Evolutionary conservation across 2,797 vertebrate genomes (phyloP).

Genomic region (Distichodus sexfasciatus): DNA sequence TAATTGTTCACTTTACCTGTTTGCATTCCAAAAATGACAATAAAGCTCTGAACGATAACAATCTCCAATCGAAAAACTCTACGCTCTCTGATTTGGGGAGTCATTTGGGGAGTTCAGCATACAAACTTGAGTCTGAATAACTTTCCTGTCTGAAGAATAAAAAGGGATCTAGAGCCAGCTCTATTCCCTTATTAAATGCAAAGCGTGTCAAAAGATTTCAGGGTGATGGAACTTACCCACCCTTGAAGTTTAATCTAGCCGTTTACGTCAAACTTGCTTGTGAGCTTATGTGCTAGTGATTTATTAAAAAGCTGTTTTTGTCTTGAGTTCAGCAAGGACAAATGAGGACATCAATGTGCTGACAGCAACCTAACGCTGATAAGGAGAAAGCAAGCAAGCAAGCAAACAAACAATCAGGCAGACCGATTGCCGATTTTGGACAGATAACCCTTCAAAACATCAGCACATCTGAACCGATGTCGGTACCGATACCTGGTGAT

Average conservation of each 20-base stretch:
- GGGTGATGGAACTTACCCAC: constrained; percentile 52
- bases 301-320: constrained; percentile 30
- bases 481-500: no score
- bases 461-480: no score
- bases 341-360: constrained; percentile 38
- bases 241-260: constrained; percentile 63
- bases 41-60: background rate
- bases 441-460: constrained; percentile 8
- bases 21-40: background rate
- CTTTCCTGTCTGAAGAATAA: constrained; percentile 51
- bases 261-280: constrained; percentile 62
- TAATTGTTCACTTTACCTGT: background rate
- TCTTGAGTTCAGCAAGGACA: constrained; percentile 53
- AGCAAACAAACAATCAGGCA: background rate
- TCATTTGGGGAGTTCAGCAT: background rate
- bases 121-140: constrained; percentile 30
- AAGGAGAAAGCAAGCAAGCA: constrained; percentile 6
- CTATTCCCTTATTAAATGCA: constrained; percentile 57
- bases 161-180: constrained; percentile 51
- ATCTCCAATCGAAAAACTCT: background rate
- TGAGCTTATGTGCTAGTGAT: constrained; percentile 44
- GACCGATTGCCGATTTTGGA: constrained; percentile 18
- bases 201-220: constrained; percentile 58
- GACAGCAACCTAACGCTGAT: background rate
- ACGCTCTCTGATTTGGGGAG: background rate